These are phyloP conservation scores for Strigamia maritima DNA, from an alignment of 2,888 invertebrate genomes.

Conservation along the genomic window DNA sequence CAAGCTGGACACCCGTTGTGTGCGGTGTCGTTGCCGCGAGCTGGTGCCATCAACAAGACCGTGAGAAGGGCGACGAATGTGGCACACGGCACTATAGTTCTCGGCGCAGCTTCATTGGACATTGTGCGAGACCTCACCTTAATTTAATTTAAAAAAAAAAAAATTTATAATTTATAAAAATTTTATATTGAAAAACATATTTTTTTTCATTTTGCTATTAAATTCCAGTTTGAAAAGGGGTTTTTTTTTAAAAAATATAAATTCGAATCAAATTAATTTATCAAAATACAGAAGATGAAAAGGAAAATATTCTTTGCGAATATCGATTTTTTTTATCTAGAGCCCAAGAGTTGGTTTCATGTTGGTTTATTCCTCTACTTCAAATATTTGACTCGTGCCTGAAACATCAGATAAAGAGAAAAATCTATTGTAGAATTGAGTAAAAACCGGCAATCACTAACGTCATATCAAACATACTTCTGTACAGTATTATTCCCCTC, in stretches of 20 bases:
- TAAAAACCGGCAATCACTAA: background rate
- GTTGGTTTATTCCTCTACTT: slow-evolving; percentile 13
- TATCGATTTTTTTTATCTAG: background rate
- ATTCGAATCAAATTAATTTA: background rate
- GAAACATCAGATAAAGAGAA: background rate
- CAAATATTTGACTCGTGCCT: slow-evolving; percentile 30
- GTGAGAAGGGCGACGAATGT: background rate
- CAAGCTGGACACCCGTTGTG: slow-evolving; percentile 47
- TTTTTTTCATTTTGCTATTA: background rate
- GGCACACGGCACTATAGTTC: slow-evolving; percentile 15
- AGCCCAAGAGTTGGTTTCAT: background rate
- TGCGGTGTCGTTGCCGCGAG: background rate
- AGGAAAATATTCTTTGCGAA: background rate
- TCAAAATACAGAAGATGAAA: background rate
- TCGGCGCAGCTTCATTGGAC: slow-evolving; percentile 28
- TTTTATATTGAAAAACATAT: background rate
- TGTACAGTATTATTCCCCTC: background rate
- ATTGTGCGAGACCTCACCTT: slow-evolving; percentile 29
- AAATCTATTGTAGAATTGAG: slow-evolving; percentile 16
- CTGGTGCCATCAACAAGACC: background rate
- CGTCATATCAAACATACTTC: background rate
- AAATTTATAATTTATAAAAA: background rate
- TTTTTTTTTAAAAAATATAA: background rate
- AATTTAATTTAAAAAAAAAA: background rate
- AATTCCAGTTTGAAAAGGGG: no score